Conservation (phyloP, 2,113 vertebrate species). For the Madoqua kirkii region DNA sequence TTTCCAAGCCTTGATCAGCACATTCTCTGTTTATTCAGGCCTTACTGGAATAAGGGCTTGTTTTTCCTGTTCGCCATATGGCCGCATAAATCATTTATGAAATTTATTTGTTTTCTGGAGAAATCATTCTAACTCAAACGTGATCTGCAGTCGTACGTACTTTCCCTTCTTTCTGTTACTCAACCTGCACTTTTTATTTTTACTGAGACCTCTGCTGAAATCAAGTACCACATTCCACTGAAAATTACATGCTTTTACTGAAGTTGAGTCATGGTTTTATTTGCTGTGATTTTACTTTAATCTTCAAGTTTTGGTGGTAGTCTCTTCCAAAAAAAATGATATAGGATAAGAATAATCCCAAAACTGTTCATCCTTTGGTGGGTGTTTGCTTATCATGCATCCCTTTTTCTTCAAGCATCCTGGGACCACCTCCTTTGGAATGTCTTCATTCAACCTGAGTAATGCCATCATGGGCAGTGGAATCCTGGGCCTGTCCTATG, state of each 20-base stretch:
- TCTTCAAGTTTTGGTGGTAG: accelerated
- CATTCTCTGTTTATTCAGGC: constrained; percentile 66
- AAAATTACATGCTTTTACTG: constrained; percentile 36
- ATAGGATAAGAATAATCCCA: neutral
- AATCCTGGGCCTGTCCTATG: constrained; percentile 94
- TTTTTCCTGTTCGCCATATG: constrained; percentile 54
- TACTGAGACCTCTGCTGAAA: neutral
- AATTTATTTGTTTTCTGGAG: constrained; percentile 68
- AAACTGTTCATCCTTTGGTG: neutral
- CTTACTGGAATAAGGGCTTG: constrained; percentile 69
- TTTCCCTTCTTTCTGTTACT: neutral
- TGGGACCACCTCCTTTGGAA: constrained; percentile 92
- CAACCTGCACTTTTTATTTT: neutral
- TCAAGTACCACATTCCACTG: neutral
- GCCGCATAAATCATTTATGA: constrained; percentile 73
- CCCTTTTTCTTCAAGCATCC: constrained; percentile 82
- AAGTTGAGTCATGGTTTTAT: neutral
- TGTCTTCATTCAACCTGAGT: constrained; percentile 97
- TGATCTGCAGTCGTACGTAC: neutral
- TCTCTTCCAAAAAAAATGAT: neutral
- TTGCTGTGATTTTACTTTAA: neutral
- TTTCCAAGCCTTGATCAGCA: constrained; percentile 72
- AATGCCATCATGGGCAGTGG: constrained; percentile 99
- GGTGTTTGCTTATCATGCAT: neutral
- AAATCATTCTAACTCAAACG: constrained; percentile 51